These are phyloP conservation scores for Plebejus melissa DNA, from an alignment of 2,888 invertebrate species.

Conservation along the genomic window DNA sequence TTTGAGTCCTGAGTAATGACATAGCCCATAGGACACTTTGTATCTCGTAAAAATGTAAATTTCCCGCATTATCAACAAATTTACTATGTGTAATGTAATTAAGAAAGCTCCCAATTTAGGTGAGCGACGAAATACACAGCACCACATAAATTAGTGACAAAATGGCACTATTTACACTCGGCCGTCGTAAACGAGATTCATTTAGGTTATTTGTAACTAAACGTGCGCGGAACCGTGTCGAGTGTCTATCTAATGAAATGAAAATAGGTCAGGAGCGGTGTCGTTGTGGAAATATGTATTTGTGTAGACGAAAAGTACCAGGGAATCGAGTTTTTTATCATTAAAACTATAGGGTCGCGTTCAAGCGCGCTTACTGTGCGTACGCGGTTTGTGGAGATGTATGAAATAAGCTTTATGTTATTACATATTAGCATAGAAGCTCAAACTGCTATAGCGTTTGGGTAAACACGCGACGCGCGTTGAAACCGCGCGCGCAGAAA, in stretches of 20 bases:
- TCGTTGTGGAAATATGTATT: constrained; percentile 2
- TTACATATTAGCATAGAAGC: no score
- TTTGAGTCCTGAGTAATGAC: no score
- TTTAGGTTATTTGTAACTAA: constrained; percentile 21
- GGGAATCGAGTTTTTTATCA: neutral
- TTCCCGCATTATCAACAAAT: no score
- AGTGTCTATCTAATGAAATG: constrained; percentile 17
- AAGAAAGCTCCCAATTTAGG: neutral
- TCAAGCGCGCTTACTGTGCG: no score
- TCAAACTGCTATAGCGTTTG: no score
- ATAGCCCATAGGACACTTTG: no score
- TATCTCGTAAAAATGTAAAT: no score
- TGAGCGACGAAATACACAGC: constrained; percentile 1
- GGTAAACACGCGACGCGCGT: no score
- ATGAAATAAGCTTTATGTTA: no score
- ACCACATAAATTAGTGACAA: constrained; percentile 17
- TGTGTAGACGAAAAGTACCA: constrained; percentile 1
- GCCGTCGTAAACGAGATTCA: constrained; percentile 20
- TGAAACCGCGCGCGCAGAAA: no score
- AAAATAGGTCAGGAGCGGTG: constrained; percentile 16
- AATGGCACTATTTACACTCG: constrained; percentile 6
- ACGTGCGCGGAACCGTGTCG: constrained; percentile 9
- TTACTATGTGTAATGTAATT: neutral
- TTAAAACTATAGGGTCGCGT: neutral
- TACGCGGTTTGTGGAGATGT: no score